Evolutionary conservation across 2,888 invertebrate genomes (phyloP), one percentile per base, ranked within the genome.

Genomic region (Erannis defoliaria): DNA sequence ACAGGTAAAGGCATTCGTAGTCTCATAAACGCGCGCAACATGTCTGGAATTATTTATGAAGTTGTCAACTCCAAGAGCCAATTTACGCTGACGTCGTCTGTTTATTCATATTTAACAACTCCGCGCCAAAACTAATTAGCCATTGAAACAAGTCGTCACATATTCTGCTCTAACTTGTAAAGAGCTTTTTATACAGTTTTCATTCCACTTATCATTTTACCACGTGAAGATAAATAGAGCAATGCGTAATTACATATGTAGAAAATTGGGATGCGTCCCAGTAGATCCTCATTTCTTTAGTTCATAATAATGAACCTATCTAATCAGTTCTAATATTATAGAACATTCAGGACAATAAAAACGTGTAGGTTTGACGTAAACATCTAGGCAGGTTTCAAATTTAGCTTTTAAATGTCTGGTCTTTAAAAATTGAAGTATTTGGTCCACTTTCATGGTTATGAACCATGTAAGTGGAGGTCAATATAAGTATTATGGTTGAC

Each of bases 31-130:
- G 14, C 31, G 46, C 18, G 45, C 45, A n/a, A 19, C 23, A 12
- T 14, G 14, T 18, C 21, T 49, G 49, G 35, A 14, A 49, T 49
- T 18, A 56, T 43, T 46, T 29, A 42, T 31, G 48, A 35, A 40
- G 51, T 43, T 35, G 23, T 35, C 21, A 49, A 21, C 35, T 49
- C 14, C 35, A 37, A 31, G 19, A 48, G 35, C 35, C 35, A 21
- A 23, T 54, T 43, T 35, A 12, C 33, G 26, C 35, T 18, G 23
- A 23, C 37, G 5, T 16, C 10, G 26, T 21, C 31, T 42, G 33
- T 2, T 45, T 45, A 35, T 23, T 43, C 33, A 55, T 45, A 55
- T 26, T 55, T 43, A 55, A 33, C 10, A 23, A 55, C 16, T 33
- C 21, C 8, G 23, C 45, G 35, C 35, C 43, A 23, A 45, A 12